Evolutionary conservation across 2,888 invertebrate genomes (phyloP), one percentile per base, ranked within the genome.

Genomic region (Amiota mariae): DNA sequence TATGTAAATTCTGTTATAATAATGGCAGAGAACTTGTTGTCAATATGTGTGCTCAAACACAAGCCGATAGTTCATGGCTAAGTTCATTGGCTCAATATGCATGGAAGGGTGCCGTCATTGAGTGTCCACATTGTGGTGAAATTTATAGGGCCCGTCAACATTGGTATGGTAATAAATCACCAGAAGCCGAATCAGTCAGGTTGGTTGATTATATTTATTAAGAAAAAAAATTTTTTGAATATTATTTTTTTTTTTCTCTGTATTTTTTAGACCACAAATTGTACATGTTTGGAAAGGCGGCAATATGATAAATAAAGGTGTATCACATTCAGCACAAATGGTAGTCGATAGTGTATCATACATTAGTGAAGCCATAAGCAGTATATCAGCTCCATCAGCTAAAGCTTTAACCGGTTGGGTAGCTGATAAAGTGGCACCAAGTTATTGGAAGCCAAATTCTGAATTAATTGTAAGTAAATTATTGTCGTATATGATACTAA

Each of bases 141-240:
- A 89, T 90, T 71, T 93, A 93, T 85, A 91, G 94, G 61, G 94
- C 94, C 81, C 91, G 95, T 36, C 93, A 95, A 85, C 94, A 93
- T 87, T 96, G 95, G 96, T 95, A 93, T 87, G 95, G 95, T 8
- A 95, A 96, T 85, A 93, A 93, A 80, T 92, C 93, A 76, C 94
- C 95, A 0, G 94, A 94, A 86, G 93, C 93, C 76, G 89, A 91
- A 47, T 93, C 93, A 12, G 94, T 95, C 13, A 82, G 87, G 88
- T 88, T 78, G 77, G 78, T 76, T 1, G 15, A n/a, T 9, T 13
- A 8, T 8, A n/a, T 15, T 48, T 15, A 51, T 11, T 49, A 1
- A 8, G 8, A 47, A 15, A 47, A 8, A 12, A 36, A 13, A 63
- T 63, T 63, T n/a, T n/a, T 36, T 36, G 3, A 2, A 24, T 36